Base-by-base conservation (phyloP, 1,140 invertebrate genomes). In the Drosophila guanche region DNA sequence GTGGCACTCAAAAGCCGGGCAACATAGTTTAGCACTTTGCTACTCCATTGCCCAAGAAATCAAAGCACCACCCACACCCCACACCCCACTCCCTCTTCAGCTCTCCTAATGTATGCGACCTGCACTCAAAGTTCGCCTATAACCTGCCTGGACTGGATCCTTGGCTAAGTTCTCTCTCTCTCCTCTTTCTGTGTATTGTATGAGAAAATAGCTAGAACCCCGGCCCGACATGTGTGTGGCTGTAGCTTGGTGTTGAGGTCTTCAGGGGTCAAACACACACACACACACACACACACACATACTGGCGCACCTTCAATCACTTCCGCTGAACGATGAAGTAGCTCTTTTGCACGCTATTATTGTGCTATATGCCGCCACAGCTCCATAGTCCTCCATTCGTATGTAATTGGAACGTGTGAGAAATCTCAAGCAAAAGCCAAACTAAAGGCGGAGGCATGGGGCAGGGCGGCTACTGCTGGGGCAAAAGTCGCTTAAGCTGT, bases 1-100 rank as follows among this genome's bases (percentile, higher is more conserved):
- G 68, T 73, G 66, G 68, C 61, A 85, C 65, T 89, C 67, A 68
- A 80, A 89, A 79, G 85, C 76, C 68, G 79, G 70, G 68, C 88
- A 89, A 90, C 89, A 90, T 90, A 90, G 89, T 90, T 90, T 90
- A 90, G 89, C 89, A 90, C 89, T 90, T 90, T 88, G 72, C 63
- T 69, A 46, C 70, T 53, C 62, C 57, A 58, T 65, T 68, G 84
- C 67, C 78, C 61, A 75, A 85, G 81, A 88, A 86, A 86, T 86
- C 81, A 88, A 86, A 84, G 77, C 56, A 12, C 53, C 33, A 33
- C 52, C 68, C 71, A 27, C 72, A 42, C 57, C 43, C 40, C 20
- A 20, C 25, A 27, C 27, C 29, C 2, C 23, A n/a, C 29, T 46
- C 33, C 4, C 33, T 29, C 33, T 12, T 33, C 33, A 12, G 33